Conservation (phyloP, 1,140 invertebrate genomes). For the Parasteatoda tepidariorum region DNA sequence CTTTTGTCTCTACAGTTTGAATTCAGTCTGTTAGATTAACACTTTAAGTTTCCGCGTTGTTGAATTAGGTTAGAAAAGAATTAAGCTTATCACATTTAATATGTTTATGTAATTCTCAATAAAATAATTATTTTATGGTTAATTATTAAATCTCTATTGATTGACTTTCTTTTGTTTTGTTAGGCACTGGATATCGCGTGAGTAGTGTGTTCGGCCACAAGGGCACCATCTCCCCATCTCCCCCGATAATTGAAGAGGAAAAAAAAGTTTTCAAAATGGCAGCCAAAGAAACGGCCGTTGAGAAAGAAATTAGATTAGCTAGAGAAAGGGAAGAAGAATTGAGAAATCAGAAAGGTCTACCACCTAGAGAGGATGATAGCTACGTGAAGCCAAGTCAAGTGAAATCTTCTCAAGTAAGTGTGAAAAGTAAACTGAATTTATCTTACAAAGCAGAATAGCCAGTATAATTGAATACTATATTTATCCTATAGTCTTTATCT, state of each 20-base stretch:
- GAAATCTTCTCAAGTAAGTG: conserved; percentile 41
- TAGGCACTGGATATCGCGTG: conserved; percentile 20
- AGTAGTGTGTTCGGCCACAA: conserved; percentile 53
- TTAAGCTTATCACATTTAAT: too few relatives aligned
- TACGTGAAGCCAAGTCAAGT: conserved; percentile 65
- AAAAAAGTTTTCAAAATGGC: conserved; percentile 40
- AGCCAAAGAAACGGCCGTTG: conserved; percentile 73
- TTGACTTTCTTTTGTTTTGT: neutral
- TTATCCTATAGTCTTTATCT: too few relatives aligned
- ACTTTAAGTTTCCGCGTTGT: too few relatives aligned
- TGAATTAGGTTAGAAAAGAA: too few relatives aligned
- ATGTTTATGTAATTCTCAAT: too few relatives aligned
- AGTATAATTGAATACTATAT: too few relatives aligned
- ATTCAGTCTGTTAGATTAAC: too few relatives aligned
- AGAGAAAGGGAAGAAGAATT: conserved; percentile 73
- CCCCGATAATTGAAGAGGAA: conserved; percentile 28
- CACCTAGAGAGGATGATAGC: conserved; percentile 64
- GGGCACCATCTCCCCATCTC: conserved; percentile 2
- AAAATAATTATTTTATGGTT: too few relatives aligned
- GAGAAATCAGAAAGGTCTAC: conserved; percentile 67
- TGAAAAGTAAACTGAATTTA: neutral
- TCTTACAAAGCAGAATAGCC: neutral
- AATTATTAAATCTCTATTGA: too few relatives aligned
- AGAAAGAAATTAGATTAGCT: conserved; percentile 72
- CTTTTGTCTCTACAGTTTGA: too few relatives aligned